These are phyloP conservation scores for Mirounga angustirostris DNA, from an alignment of 2,113 vertebrate species.

Conservation along the genomic window DNA sequence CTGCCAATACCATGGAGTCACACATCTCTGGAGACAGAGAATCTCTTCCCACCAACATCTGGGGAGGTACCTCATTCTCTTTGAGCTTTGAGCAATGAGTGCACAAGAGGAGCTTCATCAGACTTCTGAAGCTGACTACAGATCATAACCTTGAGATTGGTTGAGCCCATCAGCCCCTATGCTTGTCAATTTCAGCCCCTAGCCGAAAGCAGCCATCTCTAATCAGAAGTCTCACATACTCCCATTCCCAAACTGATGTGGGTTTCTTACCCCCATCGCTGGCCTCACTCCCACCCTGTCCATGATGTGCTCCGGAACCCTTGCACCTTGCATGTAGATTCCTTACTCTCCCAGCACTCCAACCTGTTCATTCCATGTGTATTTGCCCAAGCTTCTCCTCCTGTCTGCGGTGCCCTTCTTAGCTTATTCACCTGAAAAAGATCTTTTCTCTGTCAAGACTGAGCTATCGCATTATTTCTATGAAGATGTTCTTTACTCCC, in stretches of 20 bases:
- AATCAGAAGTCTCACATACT: neutral
- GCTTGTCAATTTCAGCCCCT: neutral
- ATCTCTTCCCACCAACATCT: neutral
- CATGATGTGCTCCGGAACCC: neutral
- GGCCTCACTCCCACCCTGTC: neutral
- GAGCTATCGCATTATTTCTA: neutral
- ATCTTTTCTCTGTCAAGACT: neutral
- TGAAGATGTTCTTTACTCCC: neutral
- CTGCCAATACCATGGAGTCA: neutral
- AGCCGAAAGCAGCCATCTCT: neutral
- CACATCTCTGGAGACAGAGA: neutral
- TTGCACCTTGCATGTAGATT: neutral
- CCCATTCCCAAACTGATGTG: neutral
- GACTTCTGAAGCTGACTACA: neutral
- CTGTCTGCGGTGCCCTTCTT: neutral
- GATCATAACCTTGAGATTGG: neutral
- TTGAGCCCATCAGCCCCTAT: neutral
- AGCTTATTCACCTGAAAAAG: neutral
- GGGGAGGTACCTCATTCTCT: neutral
- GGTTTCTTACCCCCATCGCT: neutral
- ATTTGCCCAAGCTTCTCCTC: neutral
- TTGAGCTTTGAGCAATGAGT: neutral
- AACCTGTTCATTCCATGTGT: neutral
- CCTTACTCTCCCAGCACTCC: neutral
- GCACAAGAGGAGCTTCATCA: neutral